Percentiles rank a stretch among this genome's conserved stretches.
Evolutionary conservation across 2,888 invertebrate genomes (phyloP).

Genomic region (Sinopyrophorus schimmeli): DNA sequence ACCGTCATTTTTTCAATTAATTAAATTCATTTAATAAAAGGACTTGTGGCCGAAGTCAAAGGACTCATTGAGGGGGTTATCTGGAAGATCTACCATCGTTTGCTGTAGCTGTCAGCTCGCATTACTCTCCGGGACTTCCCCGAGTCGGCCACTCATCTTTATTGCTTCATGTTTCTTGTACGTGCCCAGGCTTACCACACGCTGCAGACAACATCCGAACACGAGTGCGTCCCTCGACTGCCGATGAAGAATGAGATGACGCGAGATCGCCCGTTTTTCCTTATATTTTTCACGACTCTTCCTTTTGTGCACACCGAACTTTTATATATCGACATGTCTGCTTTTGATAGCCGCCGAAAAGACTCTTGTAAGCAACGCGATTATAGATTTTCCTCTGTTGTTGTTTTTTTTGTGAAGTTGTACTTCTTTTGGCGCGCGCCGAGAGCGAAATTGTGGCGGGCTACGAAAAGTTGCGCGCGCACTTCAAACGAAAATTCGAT

Average conservation of each 20-base stretch:
- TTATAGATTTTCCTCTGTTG: too few relatives aligned
- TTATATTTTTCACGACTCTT: conserved; percentile 29
- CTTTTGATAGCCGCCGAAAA: conserved; percentile 23
- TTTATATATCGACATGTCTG: conserved; percentile 29
- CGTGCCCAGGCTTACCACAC: conserved; percentile 44
- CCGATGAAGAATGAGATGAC: conserved; percentile 42
- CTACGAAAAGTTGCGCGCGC: too few relatives aligned
- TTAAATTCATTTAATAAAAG: too few relatives aligned
- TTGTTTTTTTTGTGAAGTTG: too few relatives aligned
- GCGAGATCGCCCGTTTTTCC: conserved; percentile 38
- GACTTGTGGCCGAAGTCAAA: too few relatives aligned
- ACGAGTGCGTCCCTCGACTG: conserved; percentile 40
- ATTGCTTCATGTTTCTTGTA: conserved; percentile 50
- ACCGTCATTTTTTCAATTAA: too few relatives aligned
- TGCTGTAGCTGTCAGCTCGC: conserved; percentile 39
- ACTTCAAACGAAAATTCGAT: too few relatives aligned
- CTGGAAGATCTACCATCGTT: conserved; percentile 35
- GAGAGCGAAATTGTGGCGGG: too few relatives aligned
- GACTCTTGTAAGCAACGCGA: too few relatives aligned
- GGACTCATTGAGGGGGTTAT: conserved; percentile 28
- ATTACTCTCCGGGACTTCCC: conserved; percentile 37
- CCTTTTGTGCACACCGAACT: too few relatives aligned
- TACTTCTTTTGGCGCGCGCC: too few relatives aligned
- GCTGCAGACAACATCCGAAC: conserved; percentile 43
- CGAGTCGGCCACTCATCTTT: conserved; percentile 47